Evolutionary conservation across 92 coral and sea anemone species (phyloP).

Genomic region (Blastomussa wellsi): DNA sequence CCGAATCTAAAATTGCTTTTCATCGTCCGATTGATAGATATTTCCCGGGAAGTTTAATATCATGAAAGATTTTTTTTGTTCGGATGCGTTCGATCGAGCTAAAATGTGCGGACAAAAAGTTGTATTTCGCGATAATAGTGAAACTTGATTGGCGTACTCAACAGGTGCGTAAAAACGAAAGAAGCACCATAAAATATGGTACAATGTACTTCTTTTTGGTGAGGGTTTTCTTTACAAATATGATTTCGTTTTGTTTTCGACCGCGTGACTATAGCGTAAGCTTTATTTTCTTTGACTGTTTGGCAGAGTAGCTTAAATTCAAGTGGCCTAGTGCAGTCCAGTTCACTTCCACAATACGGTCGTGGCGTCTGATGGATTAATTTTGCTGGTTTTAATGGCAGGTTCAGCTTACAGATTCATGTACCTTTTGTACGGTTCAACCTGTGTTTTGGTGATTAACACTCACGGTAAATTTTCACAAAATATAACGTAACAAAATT

Average conservation of each 20-base stretch:
- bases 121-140: not conserved
- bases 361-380: not conserved
- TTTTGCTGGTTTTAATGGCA: not conserved
- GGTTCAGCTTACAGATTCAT: not conserved
- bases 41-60: constrained; percentile 52
- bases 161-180: constrained; percentile 31
- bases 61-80: not conserved
- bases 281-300: not conserved
- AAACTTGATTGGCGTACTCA: constrained; percentile 15
- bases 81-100: constrained; percentile 1
- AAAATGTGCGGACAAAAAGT: not conserved
- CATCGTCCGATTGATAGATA: constrained; percentile 19
- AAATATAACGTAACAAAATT: not conserved
- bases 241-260: constrained; percentile 12
- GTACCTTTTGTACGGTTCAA: not conserved
- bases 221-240: not conserved
- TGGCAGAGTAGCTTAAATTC: not conserved
- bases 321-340: not conserved
- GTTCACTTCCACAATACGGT: not conserved
- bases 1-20: constrained; percentile 14
- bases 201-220: constrained; percentile 20
- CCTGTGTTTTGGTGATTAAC: constrained; percentile 3
- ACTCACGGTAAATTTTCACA: not conserved
- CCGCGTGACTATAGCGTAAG: constrained; percentile 13
- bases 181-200: constrained; percentile 4